A percentile compares a stretch with the other conserved stretches of the same genome.
phyloP scores from a whole-genome alignment of 2,888 invertebrate genomes.

The Agonopterix arenella region DNA sequence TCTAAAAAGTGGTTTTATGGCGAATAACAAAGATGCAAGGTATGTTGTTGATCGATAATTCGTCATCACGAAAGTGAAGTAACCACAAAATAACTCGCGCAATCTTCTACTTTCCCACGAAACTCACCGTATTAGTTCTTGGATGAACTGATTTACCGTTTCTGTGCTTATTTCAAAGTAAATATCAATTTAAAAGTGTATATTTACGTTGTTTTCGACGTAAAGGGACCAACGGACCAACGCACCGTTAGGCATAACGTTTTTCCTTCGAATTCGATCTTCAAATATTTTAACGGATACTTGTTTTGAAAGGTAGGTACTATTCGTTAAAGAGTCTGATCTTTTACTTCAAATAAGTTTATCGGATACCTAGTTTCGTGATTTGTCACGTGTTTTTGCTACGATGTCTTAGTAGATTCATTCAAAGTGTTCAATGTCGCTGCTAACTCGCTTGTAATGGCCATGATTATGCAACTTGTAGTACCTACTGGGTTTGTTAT shows the following conservation, averaged over 20 bases:
- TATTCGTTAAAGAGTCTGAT: neutral
- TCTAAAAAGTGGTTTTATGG: slow-evolving; percentile 37
- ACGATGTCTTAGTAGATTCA: neutral
- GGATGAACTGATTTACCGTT: neutral
- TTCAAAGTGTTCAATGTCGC: slow-evolving; percentile 22
- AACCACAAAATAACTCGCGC: slow-evolving; percentile 29
- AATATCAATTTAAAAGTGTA: too few species aligned
- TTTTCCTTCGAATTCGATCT: slow-evolving; percentile 71
- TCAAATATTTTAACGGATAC: slow-evolving; percentile 71
- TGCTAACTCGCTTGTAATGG: neutral
- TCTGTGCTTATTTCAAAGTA: neutral
- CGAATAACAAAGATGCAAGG: slow-evolving; percentile 58
- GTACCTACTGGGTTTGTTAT: neutral
- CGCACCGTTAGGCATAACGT: slow-evolving; percentile 53
- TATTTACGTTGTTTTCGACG: too few species aligned
- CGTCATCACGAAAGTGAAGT: slow-evolving; percentile 42
- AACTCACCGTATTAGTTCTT: neutral
- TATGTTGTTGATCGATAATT: slow-evolving; percentile 70
- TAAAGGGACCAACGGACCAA: too few species aligned
- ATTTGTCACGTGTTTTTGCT: neutral
- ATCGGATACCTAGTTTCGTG: neutral
- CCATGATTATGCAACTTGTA: slow-evolving; percentile 30
- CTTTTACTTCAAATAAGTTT: neutral
- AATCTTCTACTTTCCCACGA: neutral
- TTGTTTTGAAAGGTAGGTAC: slow-evolving; percentile 49